phyloP scores from a whole-genome alignment of 2,113 vertebrate genomes.

The Coreoperca whiteheadi region DNA sequence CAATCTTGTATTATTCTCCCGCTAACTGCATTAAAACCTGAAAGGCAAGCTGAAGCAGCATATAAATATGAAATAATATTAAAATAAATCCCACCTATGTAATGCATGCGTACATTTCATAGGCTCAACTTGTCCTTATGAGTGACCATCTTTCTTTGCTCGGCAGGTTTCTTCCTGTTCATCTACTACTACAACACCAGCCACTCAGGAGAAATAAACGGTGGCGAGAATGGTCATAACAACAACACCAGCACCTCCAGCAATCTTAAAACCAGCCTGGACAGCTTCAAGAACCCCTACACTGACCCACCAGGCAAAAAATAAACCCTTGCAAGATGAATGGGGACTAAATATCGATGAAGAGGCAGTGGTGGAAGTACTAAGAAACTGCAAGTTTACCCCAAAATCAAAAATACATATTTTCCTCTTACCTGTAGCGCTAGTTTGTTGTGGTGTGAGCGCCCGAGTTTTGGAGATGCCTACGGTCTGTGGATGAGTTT shows the following conservation, averaged over 20 bases:
- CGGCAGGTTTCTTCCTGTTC: constrained; percentile 82
- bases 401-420: too few relatives aligned
- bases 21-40: not conserved
- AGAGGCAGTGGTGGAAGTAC: not conserved
- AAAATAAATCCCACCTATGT: not conserved
- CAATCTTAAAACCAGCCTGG: constrained; percentile 7
- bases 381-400: too few relatives aligned
- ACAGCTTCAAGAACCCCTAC: constrained; percentile 62
- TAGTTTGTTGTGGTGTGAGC: too few relatives aligned
- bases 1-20: not conserved
- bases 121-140: not conserved
- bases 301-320: fast-evolving
- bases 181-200: constrained; percentile 78
- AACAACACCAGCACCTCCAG: not conserved
- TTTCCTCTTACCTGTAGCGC: too few relatives aligned
- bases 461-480: too few relatives aligned
- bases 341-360: not conserved
- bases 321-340: fast-evolving
- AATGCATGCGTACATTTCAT: not conserved
- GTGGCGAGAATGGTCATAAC: too few relatives aligned
- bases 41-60: not conserved
- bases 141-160: constrained; percentile 17
- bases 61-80: too few relatives aligned
- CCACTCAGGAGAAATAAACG: fast-evolving
- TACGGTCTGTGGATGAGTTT: too few relatives aligned